Base-by-base conservation (phyloP, 2,888 invertebrate genomes). In the Lapara coniferarum region DNA sequence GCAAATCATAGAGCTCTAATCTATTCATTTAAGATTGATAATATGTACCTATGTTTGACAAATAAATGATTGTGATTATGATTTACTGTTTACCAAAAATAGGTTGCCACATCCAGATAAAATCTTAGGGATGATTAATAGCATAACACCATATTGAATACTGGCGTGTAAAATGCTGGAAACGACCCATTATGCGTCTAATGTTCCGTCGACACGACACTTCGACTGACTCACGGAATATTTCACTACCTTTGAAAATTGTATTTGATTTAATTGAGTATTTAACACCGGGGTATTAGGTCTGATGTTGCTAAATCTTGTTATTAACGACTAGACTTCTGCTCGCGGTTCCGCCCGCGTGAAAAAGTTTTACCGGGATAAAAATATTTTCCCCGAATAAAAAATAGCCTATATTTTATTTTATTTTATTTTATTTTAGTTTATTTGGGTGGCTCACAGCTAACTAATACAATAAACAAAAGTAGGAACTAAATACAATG, bases 151-250 rank as follows among this genome's bases (percentile, higher is more conserved):
- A 70, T 72, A 76, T 75, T 76, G 73, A 74, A 75, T 73, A 63
- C 63, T 69, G 63, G 86, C 89, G 87, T 89, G 89, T 86, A 78
- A 84, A 85, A 78, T 78, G 81, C 73, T 82, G 80, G 81, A 78
- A 86, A 85, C 79, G 77, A 81, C 71, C 82, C 76, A 80, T 83
- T 81, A 81, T 75, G 66, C 71, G 71, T 68, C 75, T 88, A 89
- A 89, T 88, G 88, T 80, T 73, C 70, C 73, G 72, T 79, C 79
- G 82, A 78, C 89, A 89, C 86, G 89, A 78, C 76, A 87, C 68
- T 70, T 67, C 51, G 58, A 58, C 52, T 56, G 56, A 51, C 57
- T 46, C 73, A 73, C 68, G 51, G 16, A 59, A 59, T 12, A 37
- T 59, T 59, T 63, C 19, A 49, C 51, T 59, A 44, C 52, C 44